phyloP scores from a whole-genome alignment of 2,797 vertebrate genomes.

The Hirundo rustica region DNA sequence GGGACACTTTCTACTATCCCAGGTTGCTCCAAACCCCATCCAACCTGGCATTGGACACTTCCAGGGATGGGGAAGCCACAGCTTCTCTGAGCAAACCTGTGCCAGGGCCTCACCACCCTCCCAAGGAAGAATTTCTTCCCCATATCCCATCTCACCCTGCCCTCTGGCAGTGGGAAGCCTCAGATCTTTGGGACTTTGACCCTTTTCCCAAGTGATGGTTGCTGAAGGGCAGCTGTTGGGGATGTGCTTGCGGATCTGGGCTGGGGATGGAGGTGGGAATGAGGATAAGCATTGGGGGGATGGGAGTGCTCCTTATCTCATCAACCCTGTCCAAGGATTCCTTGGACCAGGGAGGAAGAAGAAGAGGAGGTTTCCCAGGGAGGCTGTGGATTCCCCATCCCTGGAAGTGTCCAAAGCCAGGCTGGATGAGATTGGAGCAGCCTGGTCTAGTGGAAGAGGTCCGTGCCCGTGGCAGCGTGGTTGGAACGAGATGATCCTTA shows the following conservation, averaged over 20 bases:
- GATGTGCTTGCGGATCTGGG: not conserved
- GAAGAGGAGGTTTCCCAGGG: not conserved
- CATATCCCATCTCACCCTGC: no score
- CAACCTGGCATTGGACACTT: not conserved
- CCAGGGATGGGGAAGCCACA: not conserved
- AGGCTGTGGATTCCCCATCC: not conserved
- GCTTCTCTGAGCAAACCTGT: not conserved
- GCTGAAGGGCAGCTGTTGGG: not conserved
- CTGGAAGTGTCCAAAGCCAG: not conserved
- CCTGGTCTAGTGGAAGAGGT: accelerated
- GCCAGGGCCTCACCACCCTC: not conserved
- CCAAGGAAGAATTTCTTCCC: not conserved
- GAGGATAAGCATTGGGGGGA: not conserved
- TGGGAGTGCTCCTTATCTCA: accelerated
- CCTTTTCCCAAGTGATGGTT: not conserved
- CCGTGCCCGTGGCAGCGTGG: not conserved
- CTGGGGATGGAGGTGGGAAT: not conserved
- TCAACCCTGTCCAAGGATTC: accelerated
- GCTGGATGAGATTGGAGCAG: not conserved
- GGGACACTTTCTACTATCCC: no score
- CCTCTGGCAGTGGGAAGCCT: not conserved
- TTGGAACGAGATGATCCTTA: accelerated
- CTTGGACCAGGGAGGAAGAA: not conserved
- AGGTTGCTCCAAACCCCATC: accelerated
- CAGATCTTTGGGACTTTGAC: not conserved